Evolutionary conservation across 2,113 vertebrate genomes (phyloP).

Genomic region (Bagarius yarrelli): DNA sequence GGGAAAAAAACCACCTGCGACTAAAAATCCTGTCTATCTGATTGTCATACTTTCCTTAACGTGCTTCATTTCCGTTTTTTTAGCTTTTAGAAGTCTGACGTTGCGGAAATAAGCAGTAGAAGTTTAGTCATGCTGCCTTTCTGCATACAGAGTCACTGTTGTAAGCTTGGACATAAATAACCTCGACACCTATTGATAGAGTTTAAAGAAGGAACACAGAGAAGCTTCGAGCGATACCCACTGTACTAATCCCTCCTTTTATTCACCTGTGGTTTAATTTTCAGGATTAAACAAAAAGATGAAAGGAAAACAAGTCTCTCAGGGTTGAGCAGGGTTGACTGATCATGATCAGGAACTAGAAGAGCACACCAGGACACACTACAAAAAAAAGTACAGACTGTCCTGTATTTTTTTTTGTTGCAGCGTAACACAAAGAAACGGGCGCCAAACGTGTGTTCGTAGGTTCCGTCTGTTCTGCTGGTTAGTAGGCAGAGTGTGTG

Average conservation of each 20-base stretch:
- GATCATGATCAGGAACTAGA: not conserved
- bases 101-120: constrained; percentile 17
- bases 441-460: not conserved
- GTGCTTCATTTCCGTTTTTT: not conserved
- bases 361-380: not conserved
- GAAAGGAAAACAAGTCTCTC: constrained; percentile 2
- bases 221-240: constrained; percentile 10
- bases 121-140: constrained; percentile 16
- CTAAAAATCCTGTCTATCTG: not conserved
- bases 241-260: constrained; percentile 24
- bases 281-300: not conserved
- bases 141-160: constrained; percentile 34
- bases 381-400: not conserved
- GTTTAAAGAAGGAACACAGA: constrained; percentile 8
- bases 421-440: not conserved
- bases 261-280: constrained; percentile 24
- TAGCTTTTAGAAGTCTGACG: constrained; percentile 13
- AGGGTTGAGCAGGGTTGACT: constrained; percentile 4
- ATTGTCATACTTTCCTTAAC: not conserved
- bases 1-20: too few species aligned
- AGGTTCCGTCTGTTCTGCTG: constrained; percentile 33
- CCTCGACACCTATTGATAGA: constrained; percentile 38
- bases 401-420: not conserved
- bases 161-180: constrained; percentile 40
- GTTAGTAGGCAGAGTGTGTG: constrained; percentile 47